phyloP scores from a whole-genome alignment of 2,888 invertebrate genomes.

The Blomia tropicalis region DNA sequence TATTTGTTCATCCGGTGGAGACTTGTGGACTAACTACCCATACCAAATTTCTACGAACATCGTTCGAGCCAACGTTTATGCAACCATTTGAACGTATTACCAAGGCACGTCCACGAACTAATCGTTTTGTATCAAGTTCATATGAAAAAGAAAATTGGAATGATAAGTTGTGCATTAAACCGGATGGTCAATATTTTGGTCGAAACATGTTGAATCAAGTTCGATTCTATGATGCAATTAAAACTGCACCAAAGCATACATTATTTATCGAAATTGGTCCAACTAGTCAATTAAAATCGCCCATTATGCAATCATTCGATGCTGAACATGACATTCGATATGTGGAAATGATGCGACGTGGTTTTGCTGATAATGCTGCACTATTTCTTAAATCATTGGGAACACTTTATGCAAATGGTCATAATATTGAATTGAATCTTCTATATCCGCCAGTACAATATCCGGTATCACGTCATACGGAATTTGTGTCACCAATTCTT shows the following conservation, averaged over 20 bases:
- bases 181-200: constrained; percentile 81
- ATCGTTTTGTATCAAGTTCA: constrained; percentile 79
- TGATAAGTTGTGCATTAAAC: constrained; percentile 51
- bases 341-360: not conserved
- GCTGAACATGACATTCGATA: constrained; percentile 4
- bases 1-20: constrained; percentile 16
- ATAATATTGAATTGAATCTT: not conserved
- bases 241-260: constrained; percentile 67
- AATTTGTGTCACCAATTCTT: constrained; percentile 11
- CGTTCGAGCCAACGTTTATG: not conserved
- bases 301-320: not conserved
- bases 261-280: constrained; percentile 84
- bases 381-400: constrained; percentile 3
- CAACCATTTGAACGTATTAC: constrained; percentile 39
- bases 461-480: constrained; percentile 12
- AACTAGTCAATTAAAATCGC: constrained; percentile 39
- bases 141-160: constrained; percentile 55
- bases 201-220: constrained; percentile 87
- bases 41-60: not conserved
- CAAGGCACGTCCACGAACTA: constrained; percentile 53
- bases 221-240: constrained; percentile 69
- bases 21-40: constrained; percentile 14
- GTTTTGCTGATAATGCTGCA: not conserved
- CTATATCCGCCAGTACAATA: constrained; percentile 8
- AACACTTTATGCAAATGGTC: constrained; percentile 3